phyloP scores from a whole-genome alignment of 2,888 invertebrate species.

The Nemotelus pantherinus region DNA sequence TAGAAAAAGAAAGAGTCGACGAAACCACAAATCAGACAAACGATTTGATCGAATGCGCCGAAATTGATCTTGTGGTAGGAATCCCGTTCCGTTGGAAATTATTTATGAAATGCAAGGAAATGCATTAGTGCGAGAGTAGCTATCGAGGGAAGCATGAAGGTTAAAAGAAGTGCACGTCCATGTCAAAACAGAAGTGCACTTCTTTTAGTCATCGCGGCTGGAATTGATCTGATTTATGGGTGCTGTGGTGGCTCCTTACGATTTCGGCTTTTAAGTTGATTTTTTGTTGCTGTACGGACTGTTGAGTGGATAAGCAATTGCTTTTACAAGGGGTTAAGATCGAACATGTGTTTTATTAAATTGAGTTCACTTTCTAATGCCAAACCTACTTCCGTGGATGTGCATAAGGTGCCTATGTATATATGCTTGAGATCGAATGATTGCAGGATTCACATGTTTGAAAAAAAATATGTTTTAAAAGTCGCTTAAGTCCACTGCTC shows the following conservation, averaged over 20 bases:
- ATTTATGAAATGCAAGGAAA: slow-evolving; percentile 38
- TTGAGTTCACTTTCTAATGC: background rate
- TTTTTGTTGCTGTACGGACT: slow-evolving; percentile 21
- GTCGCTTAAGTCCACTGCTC: too few species aligned
- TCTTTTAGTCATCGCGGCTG: slow-evolving; percentile 23
- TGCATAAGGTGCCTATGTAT: background rate
- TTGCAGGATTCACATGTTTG: too few species aligned
- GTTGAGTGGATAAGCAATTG: slow-evolving; percentile 38
- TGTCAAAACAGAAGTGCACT: slow-evolving; percentile 35
- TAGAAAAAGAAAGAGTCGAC: slow-evolving; percentile 1
- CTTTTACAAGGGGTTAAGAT: slow-evolving; percentile 38
- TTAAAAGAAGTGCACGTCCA: slow-evolving; percentile 31
- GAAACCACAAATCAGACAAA: slow-evolving; percentile 25
- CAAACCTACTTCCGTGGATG: slow-evolving; percentile 20
- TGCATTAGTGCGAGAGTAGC: slow-evolving; percentile 24
- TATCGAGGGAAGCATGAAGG: slow-evolving; percentile 14
- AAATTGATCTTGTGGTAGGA: slow-evolving; percentile 38
- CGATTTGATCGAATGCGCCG: slow-evolving; percentile 31
- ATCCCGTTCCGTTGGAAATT: slow-evolving; percentile 4
- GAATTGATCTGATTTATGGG: slow-evolving; percentile 34
- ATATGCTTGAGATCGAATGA: too few species aligned
- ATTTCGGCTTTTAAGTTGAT: slow-evolving; percentile 18
- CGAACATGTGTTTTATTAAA: slow-evolving; percentile 31
- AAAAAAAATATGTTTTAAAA: too few species aligned
- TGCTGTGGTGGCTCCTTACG: slow-evolving; percentile 36